Evolutionary conservation across 1,140 invertebrate genomes (phyloP), one percentile per base, ranked within the genome.

Genomic region (Agraylea sexmaculata): DNA sequence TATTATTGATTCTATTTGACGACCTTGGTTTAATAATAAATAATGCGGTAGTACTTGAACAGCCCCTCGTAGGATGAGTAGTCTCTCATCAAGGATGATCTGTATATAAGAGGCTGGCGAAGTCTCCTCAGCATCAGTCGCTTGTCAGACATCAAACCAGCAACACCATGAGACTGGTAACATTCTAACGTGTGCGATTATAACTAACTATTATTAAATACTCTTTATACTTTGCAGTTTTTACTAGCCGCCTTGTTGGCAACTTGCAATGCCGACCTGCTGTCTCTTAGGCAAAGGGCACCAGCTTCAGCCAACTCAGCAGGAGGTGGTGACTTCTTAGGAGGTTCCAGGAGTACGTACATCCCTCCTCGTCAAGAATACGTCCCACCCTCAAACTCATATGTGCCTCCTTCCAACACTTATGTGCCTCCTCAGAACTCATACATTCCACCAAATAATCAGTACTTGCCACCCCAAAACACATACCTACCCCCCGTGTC

Each of bases 401-500:
- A 50, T 25, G 36, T 36, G 5, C 50, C 52, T 25, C 40, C 23
- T 12, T 4, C 15, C 22, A 46, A 33, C 27, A 43, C 27, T 13
- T 41, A 36, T 27, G 10, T 38, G 10, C 23, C 44, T 27, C 48
- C 53, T 20, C 42, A 44, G 20, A 51, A 46, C 19, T 28, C 36
- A 13, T 53, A 53, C 36, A 25, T 49, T 2, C 50, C 53, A 21
- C 45, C 45, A 13, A 18, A 27, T 12, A 49, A 47, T 21, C 35
- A 40, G 16, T 51, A 51, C 36, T 37, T 46, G 40, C 51, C 35
- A 38, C 39, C 37, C 31, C 47, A 22, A 19, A 45, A 23, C 46
- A 20, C 19, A 12, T 51, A 50, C 27, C 38, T 36, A 6, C 50
- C 52, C 36, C 36, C 7, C 36, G 28, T 10, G 12, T 23, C 17